Conservation (phyloP, 2,888 invertebrate species). For the Drosophila anomalata region DNA sequence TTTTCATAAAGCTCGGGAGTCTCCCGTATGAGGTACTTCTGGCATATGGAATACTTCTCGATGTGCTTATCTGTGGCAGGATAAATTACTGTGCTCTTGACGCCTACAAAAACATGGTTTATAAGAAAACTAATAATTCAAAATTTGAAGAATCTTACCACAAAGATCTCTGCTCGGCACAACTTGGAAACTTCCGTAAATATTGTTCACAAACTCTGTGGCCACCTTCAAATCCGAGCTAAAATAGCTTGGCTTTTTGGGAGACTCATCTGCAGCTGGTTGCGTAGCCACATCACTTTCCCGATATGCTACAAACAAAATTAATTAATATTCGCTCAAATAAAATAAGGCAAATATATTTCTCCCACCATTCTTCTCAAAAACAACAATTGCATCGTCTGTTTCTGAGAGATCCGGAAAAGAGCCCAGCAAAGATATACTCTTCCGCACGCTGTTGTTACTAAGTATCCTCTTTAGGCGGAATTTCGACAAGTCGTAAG, state of each 20-base stretch:
- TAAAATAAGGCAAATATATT: background rate
- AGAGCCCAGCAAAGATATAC: constrained; percentile 87
- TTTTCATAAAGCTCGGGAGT: constrained; percentile 92
- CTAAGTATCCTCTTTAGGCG: constrained; percentile 87
- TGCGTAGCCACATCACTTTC: constrained; percentile 81
- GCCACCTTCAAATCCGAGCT: constrained; percentile 86
- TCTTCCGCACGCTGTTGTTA: constrained; percentile 89
- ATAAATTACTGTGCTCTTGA: constrained; percentile 95
- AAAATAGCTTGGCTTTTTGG: constrained; percentile 85
- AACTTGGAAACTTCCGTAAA: constrained; percentile 92
- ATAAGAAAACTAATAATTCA: background rate
- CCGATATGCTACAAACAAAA: constrained; percentile 85
- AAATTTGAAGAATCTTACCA: constrained; percentile 84
- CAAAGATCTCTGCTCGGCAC: constrained; percentile 87
- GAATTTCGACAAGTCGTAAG: constrained; percentile 87
- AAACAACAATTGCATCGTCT: constrained; percentile 88
- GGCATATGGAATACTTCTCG: constrained; percentile 91
- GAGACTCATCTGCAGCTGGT: background rate
- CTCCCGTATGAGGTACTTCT: constrained; percentile 91
- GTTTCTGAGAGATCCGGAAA: constrained; percentile 85
- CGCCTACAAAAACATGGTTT: constrained; percentile 85
- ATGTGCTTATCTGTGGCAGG: constrained; percentile 98
- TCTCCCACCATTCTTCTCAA: constrained; percentile 89
- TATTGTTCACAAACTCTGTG: constrained; percentile 91
- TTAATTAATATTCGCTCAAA: background rate